phyloP scores from a whole-genome alignment of 1,140 invertebrate genomes.

The Papilio glaucus region DNA sequence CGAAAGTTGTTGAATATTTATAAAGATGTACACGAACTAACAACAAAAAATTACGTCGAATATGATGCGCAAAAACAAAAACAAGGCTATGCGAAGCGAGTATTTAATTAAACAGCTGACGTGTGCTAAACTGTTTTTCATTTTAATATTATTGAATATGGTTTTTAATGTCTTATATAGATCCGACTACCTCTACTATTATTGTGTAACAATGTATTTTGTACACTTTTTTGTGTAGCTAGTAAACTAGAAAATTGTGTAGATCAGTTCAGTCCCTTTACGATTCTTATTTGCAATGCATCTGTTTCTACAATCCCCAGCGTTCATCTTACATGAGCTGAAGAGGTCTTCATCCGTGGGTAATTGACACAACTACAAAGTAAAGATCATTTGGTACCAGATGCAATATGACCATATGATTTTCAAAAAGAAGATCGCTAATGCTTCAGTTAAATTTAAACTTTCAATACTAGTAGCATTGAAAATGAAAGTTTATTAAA shows the following conservation, averaged over 20 bases:
- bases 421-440: too few species aligned
- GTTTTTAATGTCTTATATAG: not conserved
- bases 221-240: not conserved
- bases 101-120: conserved; percentile 35
- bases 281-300: not conserved
- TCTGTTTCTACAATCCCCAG: too few species aligned
- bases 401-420: not conserved
- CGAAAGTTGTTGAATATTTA: conserved; percentile 36
- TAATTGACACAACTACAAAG: too few species aligned
- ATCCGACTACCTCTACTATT: not conserved
- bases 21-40: conserved; percentile 13
- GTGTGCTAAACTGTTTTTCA: not conserved
- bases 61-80: conserved; percentile 17
- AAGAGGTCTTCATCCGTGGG: too few species aligned
- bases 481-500: too few species aligned
- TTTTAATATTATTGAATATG: not conserved
- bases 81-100: conserved; percentile 5
- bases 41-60: conserved; percentile 15
- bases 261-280: not conserved
- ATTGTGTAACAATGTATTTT: not conserved
- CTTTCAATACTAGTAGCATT: not conserved
- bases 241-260: not conserved
- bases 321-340: too few species aligned
- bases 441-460: not conserved
- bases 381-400: too few species aligned